Evolutionary conservation across 2,888 invertebrate species (phyloP), one percentile per base, ranked within the genome.

Genomic region (Sesamia inferens): DNA sequence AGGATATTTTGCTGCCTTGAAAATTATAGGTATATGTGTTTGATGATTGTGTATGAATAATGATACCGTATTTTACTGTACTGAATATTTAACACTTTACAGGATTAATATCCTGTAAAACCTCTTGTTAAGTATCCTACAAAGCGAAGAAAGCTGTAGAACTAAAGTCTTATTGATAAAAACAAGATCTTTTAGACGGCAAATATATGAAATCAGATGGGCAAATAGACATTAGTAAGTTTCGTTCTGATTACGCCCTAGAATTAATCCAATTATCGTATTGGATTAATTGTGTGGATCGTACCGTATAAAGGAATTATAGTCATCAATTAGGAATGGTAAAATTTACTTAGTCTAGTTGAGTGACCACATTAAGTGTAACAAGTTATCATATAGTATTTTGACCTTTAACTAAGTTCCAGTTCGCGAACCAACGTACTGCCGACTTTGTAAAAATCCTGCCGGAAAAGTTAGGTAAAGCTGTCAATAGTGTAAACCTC

Each of bases 221-320:
- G 22, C 13, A 16, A 31, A 31, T 10, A 8, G 10, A 1, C 48
- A 51, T n/a, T 42, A 19, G 39, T 72, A 22, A 39, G 16, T 39
- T 70, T 39, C 2, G n/a, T n/a, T 11, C 51, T 24, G 48, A 42
- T 11, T 48, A 39, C 13, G 8, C 8, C 22, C 16, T 58, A 13
- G 13, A 59, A 51, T 39, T 39, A 39, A 39, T 39, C 39, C 39
- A 39, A 39, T 39, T 39, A 39, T 39, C 39, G 2, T 39, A 47
- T 51, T 22, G 14, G 19, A 19, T 42, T 31, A 22, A 65, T 58
- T 76, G n/a, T 51, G 8, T 75, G 19, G 31, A 31, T 22, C 13
- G 7, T 24, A 58, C 1, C 16, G 42, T 59, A 42, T 16, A 13
- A 16, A 42, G 39, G 22, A 47, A 44, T 76, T 10, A 58, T 4